Conservation (phyloP, 2,888 invertebrate species). For the Macrosiphum euphorbiae region DNA sequence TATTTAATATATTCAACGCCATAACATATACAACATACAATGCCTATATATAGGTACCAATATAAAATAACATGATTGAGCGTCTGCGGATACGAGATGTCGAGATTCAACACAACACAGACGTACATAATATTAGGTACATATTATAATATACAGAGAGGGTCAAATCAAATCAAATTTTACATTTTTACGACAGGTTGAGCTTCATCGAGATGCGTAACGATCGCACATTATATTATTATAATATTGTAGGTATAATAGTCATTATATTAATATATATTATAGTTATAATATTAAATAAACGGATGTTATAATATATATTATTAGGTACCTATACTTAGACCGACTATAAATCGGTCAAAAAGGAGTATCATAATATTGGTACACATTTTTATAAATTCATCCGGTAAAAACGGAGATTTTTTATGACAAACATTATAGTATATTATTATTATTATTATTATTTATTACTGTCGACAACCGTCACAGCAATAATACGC, state of each 20-base stretch:
- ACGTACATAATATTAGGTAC: too few species aligned
- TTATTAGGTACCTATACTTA: too few species aligned
- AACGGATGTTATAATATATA: too few species aligned
- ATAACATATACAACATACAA: too few species aligned
- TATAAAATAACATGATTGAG: not conserved
- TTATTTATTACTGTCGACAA: not conserved
- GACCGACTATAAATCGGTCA: too few species aligned
- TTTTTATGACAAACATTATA: not conserved
- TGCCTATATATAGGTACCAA: not conserved
- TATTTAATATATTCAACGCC: too few species aligned
- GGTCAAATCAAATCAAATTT: not conserved
- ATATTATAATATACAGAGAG: not conserved
- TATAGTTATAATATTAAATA: too few species aligned
- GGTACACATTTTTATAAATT: not conserved
- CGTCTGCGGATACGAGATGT: not conserved
- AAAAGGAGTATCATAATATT: not conserved
- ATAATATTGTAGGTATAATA: not conserved
- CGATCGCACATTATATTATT: not conserved
- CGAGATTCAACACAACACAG: too few species aligned
- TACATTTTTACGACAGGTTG: not conserved
- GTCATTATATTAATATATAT: too few species aligned
- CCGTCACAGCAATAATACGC: not conserved
- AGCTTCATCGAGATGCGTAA: not conserved
- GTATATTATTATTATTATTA: not conserved
- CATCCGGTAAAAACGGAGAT: not conserved